Evolutionary conservation across 2,888 invertebrate genomes (phyloP), one percentile per base, ranked within the genome.

Genomic region (Cerceris rybyensis): DNA sequence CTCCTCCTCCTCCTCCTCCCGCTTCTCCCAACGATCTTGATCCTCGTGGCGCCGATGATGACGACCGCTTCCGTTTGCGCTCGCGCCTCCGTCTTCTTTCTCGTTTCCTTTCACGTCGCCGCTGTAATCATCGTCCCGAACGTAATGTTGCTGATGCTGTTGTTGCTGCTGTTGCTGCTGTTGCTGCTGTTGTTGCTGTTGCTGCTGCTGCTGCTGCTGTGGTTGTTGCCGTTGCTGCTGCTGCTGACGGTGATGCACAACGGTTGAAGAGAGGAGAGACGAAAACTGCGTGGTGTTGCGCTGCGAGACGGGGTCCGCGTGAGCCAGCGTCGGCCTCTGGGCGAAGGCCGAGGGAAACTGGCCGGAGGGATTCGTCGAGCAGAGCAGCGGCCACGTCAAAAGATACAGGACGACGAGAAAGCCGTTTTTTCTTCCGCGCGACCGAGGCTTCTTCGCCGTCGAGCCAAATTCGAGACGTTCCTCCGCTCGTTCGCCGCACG

Each of bases 1-100:
- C 59, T 77, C 75, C 93, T 93, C 70, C 46, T 68, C 46, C 93
- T 93, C 93, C 93, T 93, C 93, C 42, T 72, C 58, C 78, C 83
- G 83, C 60, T 79, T 79, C 84, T 83, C 88, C 80, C 81, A 86
- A 81, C 85, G 55, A 41, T n/a, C 17, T 11, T 64, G 63, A 9
- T 79, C 69, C 4, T 66, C 65, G n/a, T 72, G 69, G 14, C 68
- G 72, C 13, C 72, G 41, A 7, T 67, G 68, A 54, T 61, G 78
- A 42, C 65, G 74, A n/a, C 65, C 72, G 39, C 54, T 75, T 8
- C 69, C 73, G 67, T 66, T 73, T 14, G 50, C 68, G 7, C 17
- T 49, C 6, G 11, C 50, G 39, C 49, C 58, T n/a, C 57, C 65
- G 28, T 28, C 28, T 1, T 28, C 28, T 4, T 28, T 28, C 28